Evolutionary conservation across 1,140 invertebrate genomes (phyloP).

Genomic region (Musca vetustissima): DNA sequence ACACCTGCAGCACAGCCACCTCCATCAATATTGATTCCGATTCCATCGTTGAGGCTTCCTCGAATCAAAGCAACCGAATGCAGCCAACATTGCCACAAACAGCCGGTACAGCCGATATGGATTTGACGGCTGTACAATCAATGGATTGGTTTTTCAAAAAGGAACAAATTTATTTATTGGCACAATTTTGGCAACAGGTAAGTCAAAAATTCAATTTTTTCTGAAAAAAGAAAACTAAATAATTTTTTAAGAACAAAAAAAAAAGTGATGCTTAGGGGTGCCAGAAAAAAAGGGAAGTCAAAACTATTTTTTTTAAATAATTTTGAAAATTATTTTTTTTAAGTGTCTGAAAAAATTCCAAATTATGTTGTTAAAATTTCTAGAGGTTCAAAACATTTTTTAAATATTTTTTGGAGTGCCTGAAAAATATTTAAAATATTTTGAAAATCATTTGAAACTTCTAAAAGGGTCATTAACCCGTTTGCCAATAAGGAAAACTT

Average conservation of each 20-base stretch:
- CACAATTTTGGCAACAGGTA: constrained; percentile 94
- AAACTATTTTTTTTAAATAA: no score
- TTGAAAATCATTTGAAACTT: no score
- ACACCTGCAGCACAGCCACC: not conserved
- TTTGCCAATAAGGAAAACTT: no score
- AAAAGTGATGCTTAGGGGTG: no score
- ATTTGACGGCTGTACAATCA: constrained; percentile 81
- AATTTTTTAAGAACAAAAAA: not conserved
- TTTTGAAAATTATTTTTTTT: no score
- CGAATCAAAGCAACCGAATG: constrained; percentile 61
- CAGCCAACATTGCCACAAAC: constrained; percentile 65
- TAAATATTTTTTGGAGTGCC: no score
- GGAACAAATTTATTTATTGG: constrained; percentile 87
- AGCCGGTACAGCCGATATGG: constrained; percentile 72
- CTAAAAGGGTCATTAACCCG: no score
- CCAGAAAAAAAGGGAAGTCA: no score
- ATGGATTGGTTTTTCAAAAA: constrained; percentile 95
- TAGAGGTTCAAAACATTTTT: no score
- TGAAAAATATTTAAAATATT: no score
- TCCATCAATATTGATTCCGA: constrained; percentile 2
- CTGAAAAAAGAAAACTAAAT: not conserved
- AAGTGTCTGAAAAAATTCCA: no score
- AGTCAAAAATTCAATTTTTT: constrained; percentile 41
- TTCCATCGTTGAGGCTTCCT: not conserved
- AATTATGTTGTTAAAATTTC: no score